Evolutionary conservation across 2,888 invertebrate species (phyloP).

Genomic region (Caenorhabditis becei): DNA sequence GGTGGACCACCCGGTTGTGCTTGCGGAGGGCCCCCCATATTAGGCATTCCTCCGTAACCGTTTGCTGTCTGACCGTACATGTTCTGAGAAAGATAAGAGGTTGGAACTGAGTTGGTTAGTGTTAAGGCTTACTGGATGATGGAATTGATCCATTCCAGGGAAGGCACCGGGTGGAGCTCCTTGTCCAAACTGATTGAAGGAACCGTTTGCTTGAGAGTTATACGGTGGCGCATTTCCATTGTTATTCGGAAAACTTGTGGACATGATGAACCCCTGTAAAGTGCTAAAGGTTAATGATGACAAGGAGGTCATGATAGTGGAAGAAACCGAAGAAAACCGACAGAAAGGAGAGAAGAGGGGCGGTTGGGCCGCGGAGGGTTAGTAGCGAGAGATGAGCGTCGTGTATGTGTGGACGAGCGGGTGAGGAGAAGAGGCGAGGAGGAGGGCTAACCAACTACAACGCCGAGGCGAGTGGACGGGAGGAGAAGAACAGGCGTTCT

Average conservation of each 20-base stretch:
- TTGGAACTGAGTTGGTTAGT: too few species aligned
- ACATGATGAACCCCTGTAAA: slow-evolving; percentile 55
- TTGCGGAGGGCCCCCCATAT: slow-evolving; percentile 38
- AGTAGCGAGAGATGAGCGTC: slow-evolving; percentile 55
- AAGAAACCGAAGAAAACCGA: slow-evolving; percentile 17
- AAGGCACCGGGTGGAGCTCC: slow-evolving; percentile 19
- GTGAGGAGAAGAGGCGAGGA: slow-evolving; percentile 31
- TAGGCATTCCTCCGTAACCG: slow-evolving; percentile 45
- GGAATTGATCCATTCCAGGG: slow-evolving; percentile 45
- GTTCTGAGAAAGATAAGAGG: too few species aligned
- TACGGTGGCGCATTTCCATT: slow-evolving; percentile 57
- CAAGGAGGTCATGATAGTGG: slow-evolving; percentile 30
- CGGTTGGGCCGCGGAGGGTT: slow-evolving; percentile 47
- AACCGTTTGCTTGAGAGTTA: slow-evolving; percentile 45
- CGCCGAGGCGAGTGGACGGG: slow-evolving; percentile 53
- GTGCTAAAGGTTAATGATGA: not conserved
- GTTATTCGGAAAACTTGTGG: slow-evolving; percentile 59
- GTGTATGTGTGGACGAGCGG: slow-evolving; percentile 41
- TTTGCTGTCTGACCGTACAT: slow-evolving; percentile 27
- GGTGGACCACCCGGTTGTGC: slow-evolving; percentile 4
- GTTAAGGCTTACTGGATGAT: slow-evolving; percentile 28
- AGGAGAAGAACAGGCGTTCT: slow-evolving; percentile 55
- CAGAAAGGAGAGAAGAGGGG: slow-evolving; percentile 25
- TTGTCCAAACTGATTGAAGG: slow-evolving; percentile 43
- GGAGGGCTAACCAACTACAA: slow-evolving; percentile 60